These are phyloP conservation scores for Oreochromis grahami DNA, from an alignment of 2,797 vertebrate genomes.

Conservation along the genomic window DNA sequence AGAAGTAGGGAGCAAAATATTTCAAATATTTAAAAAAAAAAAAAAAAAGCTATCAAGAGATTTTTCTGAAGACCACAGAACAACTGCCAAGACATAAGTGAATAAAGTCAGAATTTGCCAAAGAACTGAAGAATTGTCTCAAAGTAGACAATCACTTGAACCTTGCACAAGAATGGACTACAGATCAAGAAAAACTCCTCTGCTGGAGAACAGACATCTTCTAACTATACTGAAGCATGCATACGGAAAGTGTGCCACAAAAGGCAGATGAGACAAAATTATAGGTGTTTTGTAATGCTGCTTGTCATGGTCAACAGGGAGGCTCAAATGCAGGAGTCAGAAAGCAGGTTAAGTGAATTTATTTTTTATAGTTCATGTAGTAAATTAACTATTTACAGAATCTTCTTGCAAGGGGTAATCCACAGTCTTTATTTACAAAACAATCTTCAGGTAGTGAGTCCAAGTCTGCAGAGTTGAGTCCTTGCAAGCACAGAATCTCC, in stretches of 20 bases:
- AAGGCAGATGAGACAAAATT: background rate
- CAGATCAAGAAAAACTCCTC: too few relatives aligned
- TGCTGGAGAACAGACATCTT: too few relatives aligned
- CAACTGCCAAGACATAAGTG: too few relatives aligned
- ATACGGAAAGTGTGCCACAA: accelerated
- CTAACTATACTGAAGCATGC: background rate
- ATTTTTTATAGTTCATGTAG: background rate
- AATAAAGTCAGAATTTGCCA: too few relatives aligned
- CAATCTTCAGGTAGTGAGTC: background rate
- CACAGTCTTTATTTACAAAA: background rate
- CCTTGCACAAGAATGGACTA: too few relatives aligned
- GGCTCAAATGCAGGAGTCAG: background rate
- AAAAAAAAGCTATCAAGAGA: too few relatives aligned
- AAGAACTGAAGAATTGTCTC: too few relatives aligned
- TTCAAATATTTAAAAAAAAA: too few relatives aligned
- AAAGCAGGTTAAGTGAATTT: background rate
- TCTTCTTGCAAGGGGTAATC: background rate
- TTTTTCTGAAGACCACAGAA: too few relatives aligned
- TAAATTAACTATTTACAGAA: background rate
- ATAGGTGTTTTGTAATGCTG: background rate
- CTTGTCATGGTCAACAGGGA: background rate
- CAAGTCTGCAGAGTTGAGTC: background rate
- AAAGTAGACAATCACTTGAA: too few relatives aligned
- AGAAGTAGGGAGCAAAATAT: too few relatives aligned
- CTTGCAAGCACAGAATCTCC: background rate